Conservation (phyloP, 2,797 vertebrate species). For the Poecile montanus region DNA sequence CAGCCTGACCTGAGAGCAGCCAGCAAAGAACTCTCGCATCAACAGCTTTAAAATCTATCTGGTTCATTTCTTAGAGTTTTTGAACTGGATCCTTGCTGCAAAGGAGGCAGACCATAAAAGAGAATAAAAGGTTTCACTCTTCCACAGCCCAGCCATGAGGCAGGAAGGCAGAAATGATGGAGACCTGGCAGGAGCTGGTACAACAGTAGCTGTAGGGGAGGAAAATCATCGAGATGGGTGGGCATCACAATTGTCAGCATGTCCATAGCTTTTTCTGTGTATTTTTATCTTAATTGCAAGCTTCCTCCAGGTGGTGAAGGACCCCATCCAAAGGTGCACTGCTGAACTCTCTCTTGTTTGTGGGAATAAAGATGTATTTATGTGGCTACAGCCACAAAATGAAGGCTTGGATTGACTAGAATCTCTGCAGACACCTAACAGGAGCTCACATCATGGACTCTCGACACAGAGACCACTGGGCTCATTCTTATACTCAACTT, state of each 20-base stretch:
- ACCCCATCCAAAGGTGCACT: background rate
- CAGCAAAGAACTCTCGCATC: background rate
- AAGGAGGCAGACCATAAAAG: background rate
- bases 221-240: background rate
- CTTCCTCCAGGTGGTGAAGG: background rate
- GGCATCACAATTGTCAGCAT: background rate
- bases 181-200: background rate
- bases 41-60: conserved; percentile 8
- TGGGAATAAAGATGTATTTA: background rate
- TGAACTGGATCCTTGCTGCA: background rate
- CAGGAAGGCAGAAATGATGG: background rate
- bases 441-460: background rate
- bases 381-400: background rate
- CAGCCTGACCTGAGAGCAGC: background rate
- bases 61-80: background rate
- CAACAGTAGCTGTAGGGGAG: background rate
- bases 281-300: background rate
- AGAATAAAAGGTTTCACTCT: background rate
- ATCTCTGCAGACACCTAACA: background rate
- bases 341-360: background rate
- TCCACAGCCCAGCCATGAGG: background rate
- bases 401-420: background rate
- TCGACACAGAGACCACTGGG: background rate
- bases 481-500: background rate
- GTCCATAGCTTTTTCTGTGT: background rate